Percentiles rank a stretch among this genome's conserved stretches.
These are phyloP conservation scores for Rotaria socialis DNA, from an alignment of 2,888 invertebrate genomes.

Conservation along the genomic window DNA sequence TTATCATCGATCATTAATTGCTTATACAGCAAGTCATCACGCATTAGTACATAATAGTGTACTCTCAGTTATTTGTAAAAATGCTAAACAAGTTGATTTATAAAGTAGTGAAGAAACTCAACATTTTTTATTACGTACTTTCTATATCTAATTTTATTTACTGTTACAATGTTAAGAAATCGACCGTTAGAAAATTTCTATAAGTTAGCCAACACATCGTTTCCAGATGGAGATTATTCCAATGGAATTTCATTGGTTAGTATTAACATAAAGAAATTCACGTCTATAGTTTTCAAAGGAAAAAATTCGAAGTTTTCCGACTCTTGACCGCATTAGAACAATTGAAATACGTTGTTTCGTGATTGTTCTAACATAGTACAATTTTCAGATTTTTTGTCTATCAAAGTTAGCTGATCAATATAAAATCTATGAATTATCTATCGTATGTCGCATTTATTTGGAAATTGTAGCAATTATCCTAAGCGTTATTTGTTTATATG, in stretches of 20 bases:
- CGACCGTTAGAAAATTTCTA: background rate
- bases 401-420: no score
- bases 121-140: background rate
- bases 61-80: background rate
- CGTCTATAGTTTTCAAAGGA: no score
- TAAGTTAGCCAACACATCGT: background rate
- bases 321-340: no score
- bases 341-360: no score
- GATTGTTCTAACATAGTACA: no score
- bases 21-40: background rate
- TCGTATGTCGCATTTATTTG: no score
- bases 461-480: no score
- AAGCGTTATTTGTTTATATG: no score
- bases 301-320: no score
- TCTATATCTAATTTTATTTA: background rate
- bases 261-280: no score
- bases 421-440: no score
- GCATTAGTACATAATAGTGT: background rate
- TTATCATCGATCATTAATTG: background rate
- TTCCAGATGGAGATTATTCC: background rate
- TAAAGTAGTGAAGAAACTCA: background rate
- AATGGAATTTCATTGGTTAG: background rate
- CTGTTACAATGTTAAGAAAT: background rate
- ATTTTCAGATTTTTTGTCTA: no score
- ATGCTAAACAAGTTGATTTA: background rate